Conservation (phyloP, 2,113 vertebrate genomes). For the Nothoprocta perdicaria region DNA sequence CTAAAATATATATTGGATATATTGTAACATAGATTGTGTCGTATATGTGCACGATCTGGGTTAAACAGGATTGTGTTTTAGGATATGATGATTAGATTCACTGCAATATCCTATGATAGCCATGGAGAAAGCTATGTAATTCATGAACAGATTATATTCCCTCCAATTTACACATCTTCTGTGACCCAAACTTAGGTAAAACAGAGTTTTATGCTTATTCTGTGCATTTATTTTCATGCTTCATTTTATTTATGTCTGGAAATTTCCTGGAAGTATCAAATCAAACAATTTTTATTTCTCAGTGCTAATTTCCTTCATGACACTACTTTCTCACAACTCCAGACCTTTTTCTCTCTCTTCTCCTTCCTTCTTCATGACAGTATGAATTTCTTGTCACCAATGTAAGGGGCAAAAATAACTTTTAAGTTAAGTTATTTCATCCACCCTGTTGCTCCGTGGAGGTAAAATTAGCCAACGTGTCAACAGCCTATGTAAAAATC, state of each 20-base stretch:
- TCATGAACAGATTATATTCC: background rate
- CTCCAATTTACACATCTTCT: background rate
- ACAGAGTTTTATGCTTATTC: background rate
- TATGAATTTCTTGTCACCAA: background rate
- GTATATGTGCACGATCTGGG: rapidly evolving
- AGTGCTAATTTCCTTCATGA: background rate
- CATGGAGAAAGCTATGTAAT: background rate
- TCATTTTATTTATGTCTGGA: background rate
- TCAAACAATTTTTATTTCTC: background rate
- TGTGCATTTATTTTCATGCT: background rate
- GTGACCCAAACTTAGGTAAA: background rate
- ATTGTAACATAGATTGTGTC: too few relatives aligned
- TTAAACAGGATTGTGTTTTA: background rate
- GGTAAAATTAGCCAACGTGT: background rate
- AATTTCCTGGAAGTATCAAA: background rate
- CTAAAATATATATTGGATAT: background rate
- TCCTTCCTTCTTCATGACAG: constrained; percentile 25
- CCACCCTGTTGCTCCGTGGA: background rate
- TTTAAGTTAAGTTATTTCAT: background rate
- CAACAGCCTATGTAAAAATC: background rate
- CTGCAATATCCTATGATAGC: background rate
- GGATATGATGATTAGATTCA: rapidly evolving
- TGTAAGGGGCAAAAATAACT: background rate
- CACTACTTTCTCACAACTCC: background rate
- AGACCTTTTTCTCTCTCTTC: constrained; percentile 22